Evolutionary conservation across 2,888 invertebrate genomes (phyloP).

Genomic region (Noctua fimbriata): DNA sequence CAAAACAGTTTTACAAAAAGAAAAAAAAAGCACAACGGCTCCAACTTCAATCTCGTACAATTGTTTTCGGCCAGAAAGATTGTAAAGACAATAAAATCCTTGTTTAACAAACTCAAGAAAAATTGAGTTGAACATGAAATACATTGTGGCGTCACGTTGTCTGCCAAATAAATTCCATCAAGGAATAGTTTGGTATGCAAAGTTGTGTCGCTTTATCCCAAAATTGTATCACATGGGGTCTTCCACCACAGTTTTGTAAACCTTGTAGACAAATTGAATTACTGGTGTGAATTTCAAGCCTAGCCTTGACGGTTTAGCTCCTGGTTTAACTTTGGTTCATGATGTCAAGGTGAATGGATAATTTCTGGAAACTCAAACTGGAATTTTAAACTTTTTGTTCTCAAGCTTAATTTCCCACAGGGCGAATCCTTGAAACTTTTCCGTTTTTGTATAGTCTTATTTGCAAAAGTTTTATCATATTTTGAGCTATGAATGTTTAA

Average conservation of each 20-base stretch:
- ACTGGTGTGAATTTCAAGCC: slow-evolving; percentile 58
- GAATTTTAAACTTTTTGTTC: slow-evolving; percentile 53
- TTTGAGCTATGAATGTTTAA: slow-evolving; percentile 7
- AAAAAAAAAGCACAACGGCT: slow-evolving; percentile 14
- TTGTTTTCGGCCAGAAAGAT: slow-evolving; percentile 48
- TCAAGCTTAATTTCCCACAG: slow-evolving; percentile 71
- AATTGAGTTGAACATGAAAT: slow-evolving; percentile 59
- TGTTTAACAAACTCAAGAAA: slow-evolving; percentile 58
- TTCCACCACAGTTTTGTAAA: slow-evolving; percentile 63
- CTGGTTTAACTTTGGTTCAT: slow-evolving; percentile 6
- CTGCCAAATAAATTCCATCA: slow-evolving; percentile 68
- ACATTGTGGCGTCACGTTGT: slow-evolving; percentile 67
- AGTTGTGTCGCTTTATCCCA: slow-evolving; percentile 62
- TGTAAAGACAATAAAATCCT: slow-evolving; percentile 56
- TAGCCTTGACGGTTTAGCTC: slow-evolving; percentile 16
- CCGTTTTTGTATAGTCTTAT: slow-evolving; percentile 44
- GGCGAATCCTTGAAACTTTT: slow-evolving; percentile 65
- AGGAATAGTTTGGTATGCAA: slow-evolving; percentile 62
- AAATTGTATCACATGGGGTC: slow-evolving; percentile 55
- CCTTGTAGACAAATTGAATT: slow-evolving; percentile 70
- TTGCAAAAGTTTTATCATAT: slow-evolving; percentile 14
- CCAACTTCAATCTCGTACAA: slow-evolving; percentile 34
- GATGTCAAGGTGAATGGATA: slow-evolving; percentile 23
- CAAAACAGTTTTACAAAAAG: neutral
- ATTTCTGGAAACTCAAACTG: slow-evolving; percentile 22